A percentile compares a stretch with the other conserved stretches of the same genome.
These are phyloP conservation scores for Musca domestica DNA, from an alignment of 1,140 invertebrate species.

Conservation along the genomic window DNA sequence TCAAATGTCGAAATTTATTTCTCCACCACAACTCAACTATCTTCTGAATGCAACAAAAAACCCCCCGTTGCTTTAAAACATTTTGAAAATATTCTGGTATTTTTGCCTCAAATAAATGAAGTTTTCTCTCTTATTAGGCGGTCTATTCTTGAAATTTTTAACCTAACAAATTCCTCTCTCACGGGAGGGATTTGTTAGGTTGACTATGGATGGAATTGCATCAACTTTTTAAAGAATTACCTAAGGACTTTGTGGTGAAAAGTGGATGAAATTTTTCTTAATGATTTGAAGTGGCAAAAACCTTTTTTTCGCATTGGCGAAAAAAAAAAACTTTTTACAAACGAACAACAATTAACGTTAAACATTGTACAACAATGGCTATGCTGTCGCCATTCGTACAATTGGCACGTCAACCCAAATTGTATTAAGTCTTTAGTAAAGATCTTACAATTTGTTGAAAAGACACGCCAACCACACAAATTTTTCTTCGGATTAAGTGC, in stretches of 20 bases:
- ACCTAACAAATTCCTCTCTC: too few relatives aligned
- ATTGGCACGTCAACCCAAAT: constrained; percentile 7
- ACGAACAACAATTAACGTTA: neutral
- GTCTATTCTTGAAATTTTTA: too few relatives aligned
- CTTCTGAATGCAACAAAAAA: neutral
- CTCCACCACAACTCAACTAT: too few relatives aligned
- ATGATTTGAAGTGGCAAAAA: neutral
- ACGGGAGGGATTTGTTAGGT: too few relatives aligned
- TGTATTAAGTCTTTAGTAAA: neutral
- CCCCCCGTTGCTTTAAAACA: neutral
- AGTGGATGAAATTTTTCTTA: neutral
- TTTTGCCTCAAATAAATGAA: too few relatives aligned
- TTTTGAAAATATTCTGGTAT: constrained; percentile 8
- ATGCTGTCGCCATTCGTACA: constrained; percentile 24
- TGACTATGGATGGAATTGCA: too few relatives aligned
- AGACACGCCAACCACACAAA: too few relatives aligned
- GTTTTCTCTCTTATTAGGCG: too few relatives aligned
- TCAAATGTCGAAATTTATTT: too few relatives aligned
- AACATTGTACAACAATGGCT: constrained; percentile 24
- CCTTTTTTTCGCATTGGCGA: neutral
- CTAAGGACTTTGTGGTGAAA: too few relatives aligned
- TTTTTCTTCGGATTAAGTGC: too few relatives aligned
- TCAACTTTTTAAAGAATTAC: too few relatives aligned
- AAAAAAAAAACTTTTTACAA: neutral
- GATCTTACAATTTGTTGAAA: neutral